Evolutionary conservation across 2,797 vertebrate genomes (phyloP), one percentile per base, ranked within the genome.

Genomic region (Botia kubotai): DNA sequence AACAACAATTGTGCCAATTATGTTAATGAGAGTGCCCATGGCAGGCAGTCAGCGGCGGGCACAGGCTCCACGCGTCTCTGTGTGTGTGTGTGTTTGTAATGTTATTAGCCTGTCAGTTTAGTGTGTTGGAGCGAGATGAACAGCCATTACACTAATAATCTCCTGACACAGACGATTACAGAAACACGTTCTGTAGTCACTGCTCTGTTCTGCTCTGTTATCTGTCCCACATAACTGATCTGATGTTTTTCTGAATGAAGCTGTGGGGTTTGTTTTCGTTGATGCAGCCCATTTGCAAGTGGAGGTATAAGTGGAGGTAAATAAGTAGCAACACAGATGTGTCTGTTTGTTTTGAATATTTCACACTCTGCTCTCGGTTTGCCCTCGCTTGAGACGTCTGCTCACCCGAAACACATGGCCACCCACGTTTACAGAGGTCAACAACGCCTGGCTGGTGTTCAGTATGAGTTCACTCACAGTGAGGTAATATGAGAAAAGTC

Each of bases 61-160:
- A 58, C 57, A 12, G 19, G 57, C 21, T 23, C 7, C 21, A 23
- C 23, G 5, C 29, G 12, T 62, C 11, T 62, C 12, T 26, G 11
- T 62, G 58, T 62, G 58, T 60, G 58, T 60, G 19, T 26, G 57
- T 60, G 12, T 60, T 23, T 60, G 57, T 60, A 13, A 60, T 60
- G 57, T 60, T 60, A 26, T 58, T 12, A 23, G 55, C 3, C 7
- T 58, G 55, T 23, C 55, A 58, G 57, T 58, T 26, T 4, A 26
- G 58, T 60, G 21, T 21, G 55, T 21, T 21, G 10, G 55, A 60
- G 21, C 14, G 16, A 46, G 43, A 8, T 50, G 53, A 55, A 8
- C n/a, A 1, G 53, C 6, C 58, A 14, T 62, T 62, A 62, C 58
- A 62, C 12, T 62, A 62, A 62, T 62, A 62, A 29, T 62, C 23